Percentiles rank a stretch among this genome's conserved stretches.
These are phyloP conservation scores for Rhinophrynus dorsalis DNA, from an alignment of 2,797 vertebrate species.

Conservation along the genomic window DNA sequence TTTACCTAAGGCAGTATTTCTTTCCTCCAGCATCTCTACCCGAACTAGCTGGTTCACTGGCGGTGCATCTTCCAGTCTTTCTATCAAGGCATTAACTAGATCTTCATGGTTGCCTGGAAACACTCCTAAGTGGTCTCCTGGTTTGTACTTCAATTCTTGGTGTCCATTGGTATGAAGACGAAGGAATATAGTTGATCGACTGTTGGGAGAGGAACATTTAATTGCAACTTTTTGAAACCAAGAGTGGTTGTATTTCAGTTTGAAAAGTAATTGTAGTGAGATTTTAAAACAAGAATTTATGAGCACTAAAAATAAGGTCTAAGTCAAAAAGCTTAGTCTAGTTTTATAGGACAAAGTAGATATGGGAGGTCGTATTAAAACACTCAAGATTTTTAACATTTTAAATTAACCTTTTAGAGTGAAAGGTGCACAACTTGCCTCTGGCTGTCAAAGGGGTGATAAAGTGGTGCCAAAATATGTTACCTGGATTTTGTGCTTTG, in stretches of 20 bases:
- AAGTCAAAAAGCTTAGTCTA: too few species aligned
- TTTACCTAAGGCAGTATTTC: constrained; percentile 90
- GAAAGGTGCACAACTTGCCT: too few species aligned
- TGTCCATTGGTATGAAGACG: constrained; percentile 87
- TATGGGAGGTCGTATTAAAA: too few species aligned
- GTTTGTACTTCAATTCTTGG: constrained; percentile 85
- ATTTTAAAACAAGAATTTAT: too few species aligned
- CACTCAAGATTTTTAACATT: too few species aligned
- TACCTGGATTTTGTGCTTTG: constrained; percentile 94
- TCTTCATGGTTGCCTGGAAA: constrained; percentile 93
- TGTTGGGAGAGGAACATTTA: constrained; percentile 52
- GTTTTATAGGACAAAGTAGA: too few species aligned
- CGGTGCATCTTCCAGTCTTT: constrained; percentile 89
- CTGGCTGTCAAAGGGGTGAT: too few species aligned
- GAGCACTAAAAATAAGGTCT: too few species aligned
- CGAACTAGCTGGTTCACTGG: constrained; percentile 91
- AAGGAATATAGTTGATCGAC: constrained; percentile 92
- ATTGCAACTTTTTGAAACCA: not conserved
- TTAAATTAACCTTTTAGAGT: too few species aligned
- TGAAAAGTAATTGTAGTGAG: too few species aligned
- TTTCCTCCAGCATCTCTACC: constrained; percentile 93
- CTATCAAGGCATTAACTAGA: constrained; percentile 86
- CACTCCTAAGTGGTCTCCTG: constrained; percentile 93
- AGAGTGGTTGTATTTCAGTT: not conserved
- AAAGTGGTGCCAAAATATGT: too few species aligned